Conservation (phyloP, 1,140 invertebrate species). For the Gonioctena quinquepunctata region DNA sequence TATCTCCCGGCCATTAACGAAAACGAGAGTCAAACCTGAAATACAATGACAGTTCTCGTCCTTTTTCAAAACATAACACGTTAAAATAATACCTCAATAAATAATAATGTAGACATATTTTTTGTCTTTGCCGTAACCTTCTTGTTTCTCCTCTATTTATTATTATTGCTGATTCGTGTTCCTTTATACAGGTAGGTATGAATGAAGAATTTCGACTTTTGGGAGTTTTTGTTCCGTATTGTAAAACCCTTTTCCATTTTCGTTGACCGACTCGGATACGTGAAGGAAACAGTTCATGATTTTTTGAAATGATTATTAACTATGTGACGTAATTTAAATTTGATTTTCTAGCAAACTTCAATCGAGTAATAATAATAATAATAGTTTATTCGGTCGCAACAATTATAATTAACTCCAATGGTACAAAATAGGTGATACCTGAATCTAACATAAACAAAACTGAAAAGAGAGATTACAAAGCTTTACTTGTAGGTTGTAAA, state of each 20-base stretch:
- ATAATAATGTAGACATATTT: slow-evolving; percentile 24
- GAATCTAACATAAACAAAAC: too few species aligned
- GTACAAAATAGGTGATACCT: too few species aligned
- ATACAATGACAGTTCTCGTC: slow-evolving; percentile 31
- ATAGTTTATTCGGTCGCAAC: too few species aligned
- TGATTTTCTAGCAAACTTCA: too few species aligned
- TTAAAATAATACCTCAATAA: slow-evolving; percentile 28
- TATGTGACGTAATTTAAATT: too few species aligned
- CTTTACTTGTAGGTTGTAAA: too few species aligned
- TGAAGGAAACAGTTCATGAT: too few species aligned
- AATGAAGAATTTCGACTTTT: not conserved
- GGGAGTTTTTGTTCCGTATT: not conserved
- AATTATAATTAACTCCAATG: too few species aligned
- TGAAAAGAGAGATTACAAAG: too few species aligned
- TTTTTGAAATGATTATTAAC: too few species aligned
- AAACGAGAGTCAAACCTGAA: slow-evolving; percentile 42
- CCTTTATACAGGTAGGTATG: not conserved
- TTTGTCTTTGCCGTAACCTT: slow-evolving; percentile 9
- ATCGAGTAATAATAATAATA: too few species aligned
- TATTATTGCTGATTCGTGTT: slow-evolving; percentile 11
- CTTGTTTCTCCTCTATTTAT: slow-evolving; percentile 15
- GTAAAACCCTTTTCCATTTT: not conserved
- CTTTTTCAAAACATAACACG: slow-evolving; percentile 31
- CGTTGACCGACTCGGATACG: too few species aligned
- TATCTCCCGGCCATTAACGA: slow-evolving; percentile 45